These are phyloP conservation scores for Xenopus petersii DNA, from an alignment of 2,797 vertebrate genomes.

Conservation along the genomic window DNA sequence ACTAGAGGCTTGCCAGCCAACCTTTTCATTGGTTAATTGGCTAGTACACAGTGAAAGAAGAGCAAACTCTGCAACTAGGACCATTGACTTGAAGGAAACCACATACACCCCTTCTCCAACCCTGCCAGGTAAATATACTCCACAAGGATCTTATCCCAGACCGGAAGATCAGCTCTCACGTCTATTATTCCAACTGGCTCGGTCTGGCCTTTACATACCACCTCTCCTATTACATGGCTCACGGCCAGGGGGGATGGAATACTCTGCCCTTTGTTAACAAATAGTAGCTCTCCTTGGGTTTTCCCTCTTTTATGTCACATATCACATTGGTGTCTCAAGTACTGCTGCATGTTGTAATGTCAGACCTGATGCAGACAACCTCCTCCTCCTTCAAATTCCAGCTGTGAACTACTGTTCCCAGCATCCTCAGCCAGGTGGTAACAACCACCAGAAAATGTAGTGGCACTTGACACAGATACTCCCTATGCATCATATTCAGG, in stretches of 20 bases:
- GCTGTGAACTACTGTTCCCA: not conserved
- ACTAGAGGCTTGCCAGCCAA: too few relatives aligned
- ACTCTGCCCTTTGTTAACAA: not conserved
- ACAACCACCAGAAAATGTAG: too few relatives aligned
- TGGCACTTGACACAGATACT: too few relatives aligned
- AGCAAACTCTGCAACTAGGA: too few relatives aligned
- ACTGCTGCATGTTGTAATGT: too few relatives aligned
- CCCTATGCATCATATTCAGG: too few relatives aligned
- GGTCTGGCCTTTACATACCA: not conserved
- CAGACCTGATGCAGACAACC: not conserved
- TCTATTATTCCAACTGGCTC: not conserved
- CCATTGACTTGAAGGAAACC: too few relatives aligned
- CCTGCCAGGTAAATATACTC: not conserved
- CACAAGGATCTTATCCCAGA: not conserved
- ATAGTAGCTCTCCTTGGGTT: not conserved
- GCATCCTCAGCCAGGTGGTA: not conserved
- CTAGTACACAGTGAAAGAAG: too few relatives aligned
- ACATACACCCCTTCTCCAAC: not conserved
- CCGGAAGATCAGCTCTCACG: not conserved
- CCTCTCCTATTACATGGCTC: not conserved
- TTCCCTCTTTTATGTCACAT: not conserved
- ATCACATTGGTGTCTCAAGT: not conserved
- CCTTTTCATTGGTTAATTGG: too few relatives aligned
- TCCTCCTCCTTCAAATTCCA: not conserved
- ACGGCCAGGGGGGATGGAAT: not conserved